Evolutionary conservation across 2,888 invertebrate species (phyloP).

Genomic region (Microctonus hyperodae): DNA sequence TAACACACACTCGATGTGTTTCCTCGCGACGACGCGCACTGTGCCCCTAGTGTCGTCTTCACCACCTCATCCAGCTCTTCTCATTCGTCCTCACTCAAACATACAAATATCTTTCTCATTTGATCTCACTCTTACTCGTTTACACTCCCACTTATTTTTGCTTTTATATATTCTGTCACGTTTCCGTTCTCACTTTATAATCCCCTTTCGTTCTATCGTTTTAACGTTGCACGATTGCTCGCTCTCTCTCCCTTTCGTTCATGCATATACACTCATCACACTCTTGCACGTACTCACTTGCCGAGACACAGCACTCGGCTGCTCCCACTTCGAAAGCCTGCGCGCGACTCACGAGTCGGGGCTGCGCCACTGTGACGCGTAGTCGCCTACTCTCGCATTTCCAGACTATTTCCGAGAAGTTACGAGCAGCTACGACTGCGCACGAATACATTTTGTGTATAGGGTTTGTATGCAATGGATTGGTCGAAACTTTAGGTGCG

Average conservation of each 20-base stretch:
- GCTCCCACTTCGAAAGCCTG: constrained; percentile 34
- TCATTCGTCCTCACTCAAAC: background rate
- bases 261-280: background rate
- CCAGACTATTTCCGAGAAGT: constrained; percentile 9
- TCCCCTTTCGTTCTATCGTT: too few species aligned
- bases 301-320: constrained; percentile 15
- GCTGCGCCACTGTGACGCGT: constrained; percentile 21
- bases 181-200: constrained; percentile 12
- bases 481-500: too few species aligned
- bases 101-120: constrained; percentile 15
- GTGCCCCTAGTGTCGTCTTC: constrained; percentile 42
- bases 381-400: background rate
- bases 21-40: constrained; percentile 43
- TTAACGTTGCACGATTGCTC: background rate
- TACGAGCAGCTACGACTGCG: constrained; percentile 17
- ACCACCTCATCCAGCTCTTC: constrained; percentile 9
- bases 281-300: constrained; percentile 13
- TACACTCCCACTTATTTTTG: constrained; percentile 8
- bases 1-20: constrained; percentile 47
- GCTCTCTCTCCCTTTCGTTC: background rate
- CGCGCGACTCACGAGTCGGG: constrained; percentile 31
- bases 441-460: background rate
- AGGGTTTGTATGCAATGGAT: too few species aligned
- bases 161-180: background rate
- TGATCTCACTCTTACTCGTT: constrained; percentile 14